Evolutionary conservation across 2,113 vertebrate genomes (phyloP), one percentile per base, ranked within the genome.

Genomic region (Bubo bubo): DNA sequence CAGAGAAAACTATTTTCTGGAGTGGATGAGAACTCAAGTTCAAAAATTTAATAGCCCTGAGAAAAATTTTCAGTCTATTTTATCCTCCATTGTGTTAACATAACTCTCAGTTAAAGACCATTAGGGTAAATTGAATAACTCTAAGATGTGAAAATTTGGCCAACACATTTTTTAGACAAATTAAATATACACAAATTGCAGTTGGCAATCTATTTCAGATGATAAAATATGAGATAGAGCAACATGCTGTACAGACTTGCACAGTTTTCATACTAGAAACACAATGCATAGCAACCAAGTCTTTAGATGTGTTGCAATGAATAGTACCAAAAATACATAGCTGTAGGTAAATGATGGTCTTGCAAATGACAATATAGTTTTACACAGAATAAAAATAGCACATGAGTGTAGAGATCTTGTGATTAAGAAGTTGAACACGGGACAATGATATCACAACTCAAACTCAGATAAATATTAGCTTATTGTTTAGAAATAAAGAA

Each of bases 51-150:
- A 97, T 76, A 88, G 91, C 88, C 79, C 73, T 68, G 79, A 96
- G 80, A 97, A 97, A 95, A 97, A 80, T 9, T 4, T 77, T 91
- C 84, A 95, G 89, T 93, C 96, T 95, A 95, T 96, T 96, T 94
- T 88, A 97, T 96, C 86, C 93, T 96, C 91, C 86, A 92, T 68
- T 24, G 56, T 93, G 67, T 79, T 97, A 97, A n/a, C 97, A 97
- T 98, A 97, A 98, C 79, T 98, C 97, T 98, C 89, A 88, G 88
- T 95, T 98, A 97, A 97, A 98, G 95, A 91, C 97, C 96, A 98
- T 98, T 98, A 98, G 73, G 93, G 97, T 96, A 98, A 98, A 98
- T 97, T 97, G 97, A 98, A 96, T 97, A 95, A 97, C 82, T 97
- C 84, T 19, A 90, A 62, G 39, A 97, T 86, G 93, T 70, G 68